Base-by-base conservation (phyloP, 2,888 invertebrate genomes). In the Lacanobia oleracea region DNA sequence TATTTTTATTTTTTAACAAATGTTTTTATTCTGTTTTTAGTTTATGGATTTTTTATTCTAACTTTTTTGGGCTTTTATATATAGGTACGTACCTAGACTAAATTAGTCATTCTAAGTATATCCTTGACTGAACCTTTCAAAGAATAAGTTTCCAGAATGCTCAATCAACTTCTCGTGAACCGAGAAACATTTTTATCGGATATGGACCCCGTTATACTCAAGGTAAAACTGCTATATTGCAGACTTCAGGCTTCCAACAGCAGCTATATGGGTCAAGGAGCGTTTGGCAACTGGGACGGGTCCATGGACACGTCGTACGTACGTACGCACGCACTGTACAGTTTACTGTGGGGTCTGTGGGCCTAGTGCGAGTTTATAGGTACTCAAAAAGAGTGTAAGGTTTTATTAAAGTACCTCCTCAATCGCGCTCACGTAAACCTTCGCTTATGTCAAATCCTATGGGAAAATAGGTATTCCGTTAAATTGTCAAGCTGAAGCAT, bases 211-310 rank as follows among this genome's bases (percentile, higher is more conserved):
- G 48, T 45, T 48, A 23, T 1, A 21, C 59, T 68, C 77, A 74
- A 76, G 76, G 76, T 67, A 51, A 43, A 43, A 9, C 37, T 33
- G 18, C 72, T 21, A 57, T 40, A 27, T 21, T 27, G 9, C 21
- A 74, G 43, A 37, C 12, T 12, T 21, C 51, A 21, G 45, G 18
- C 23, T 64, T 21, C 14, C 18, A 50, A 6, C 43, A 27, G 21
- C 37, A n/a, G n/a, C 12, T 27, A 73, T 45, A 51, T 68, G 18
- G 76, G 77, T 69, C 73, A 69, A 76, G 73, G 73, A 9, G 37
- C 12, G 21, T 16, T 16, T 14, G 7, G 27, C 18, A 27, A 21
- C 27, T 27, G 21, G 18, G 18, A 14, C 21, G 43, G 33, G 21
- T 27, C 21, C 57, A 76, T 12, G 68, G 57, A 45, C 50, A 37